Evolutionary conservation across 2,113 vertebrate species (phyloP), one percentile per base, ranked within the genome.

Genomic region (Lichenostomus cassidix): DNA sequence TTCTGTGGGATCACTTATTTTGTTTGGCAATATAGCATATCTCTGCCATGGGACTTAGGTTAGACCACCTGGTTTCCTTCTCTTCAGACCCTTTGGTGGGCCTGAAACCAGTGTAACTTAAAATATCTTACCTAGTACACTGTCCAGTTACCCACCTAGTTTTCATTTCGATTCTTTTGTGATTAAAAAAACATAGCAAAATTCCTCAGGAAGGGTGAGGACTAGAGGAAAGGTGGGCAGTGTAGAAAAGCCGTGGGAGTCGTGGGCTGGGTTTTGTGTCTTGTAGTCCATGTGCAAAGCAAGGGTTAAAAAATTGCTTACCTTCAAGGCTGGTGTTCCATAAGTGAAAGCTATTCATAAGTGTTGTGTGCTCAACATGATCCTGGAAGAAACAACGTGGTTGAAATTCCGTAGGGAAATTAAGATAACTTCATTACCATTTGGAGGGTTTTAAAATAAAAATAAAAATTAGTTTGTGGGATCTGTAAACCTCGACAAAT

Each of bases 1-100:
- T 96, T 98, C 90, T 97, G 96, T 89, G 94, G 96, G 97, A 97
- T 97, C 92, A 92, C 55, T 50, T 96, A 93, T 97, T 97, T 95
- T 95, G 46, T 95, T 93, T 97, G 95, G 76, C 33, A 65, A 92
- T 87, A 79, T 25, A 83, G 62, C 85, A 39, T 75, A 67, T 68
- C n/a, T 97, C 85, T 95, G 84, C 82, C 52, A 53, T 79, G 83
- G 93, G 76, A 91, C 70, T 86, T 75, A 87, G 58, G 37, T 75
- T 94, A 97, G 97, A 97, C 97, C 96, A 97, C 94, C 94, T 92
- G 74, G 75, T 92, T 97, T 96, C 95, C 91, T 97, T 97, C 90
- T 86, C 95, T 93, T 97, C 81, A 96, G 70, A 82, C 64, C 55
- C 87, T 96, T 93, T 70, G 78, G 85, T 94, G 92, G 70, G 52